Evolutionary conservation across 2,113 vertebrate genomes (phyloP).

Genomic region (Alectura lathami): DNA sequence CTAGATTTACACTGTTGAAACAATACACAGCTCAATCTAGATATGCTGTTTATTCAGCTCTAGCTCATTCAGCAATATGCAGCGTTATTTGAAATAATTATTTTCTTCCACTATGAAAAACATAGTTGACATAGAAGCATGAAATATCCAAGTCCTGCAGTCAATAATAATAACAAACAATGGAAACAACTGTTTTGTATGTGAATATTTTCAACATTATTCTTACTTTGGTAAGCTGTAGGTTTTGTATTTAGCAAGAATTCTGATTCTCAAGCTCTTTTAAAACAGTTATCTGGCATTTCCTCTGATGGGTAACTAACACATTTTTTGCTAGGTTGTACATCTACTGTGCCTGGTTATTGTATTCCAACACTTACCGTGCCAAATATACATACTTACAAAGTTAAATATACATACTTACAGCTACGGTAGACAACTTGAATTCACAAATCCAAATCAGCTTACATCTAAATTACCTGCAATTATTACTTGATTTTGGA

Average conservation of each 20-base stretch:
- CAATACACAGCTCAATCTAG: not conserved
- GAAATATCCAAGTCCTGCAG: not conserved
- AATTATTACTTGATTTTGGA: not conserved
- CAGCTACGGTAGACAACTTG: not conserved
- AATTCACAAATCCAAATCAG: not conserved
- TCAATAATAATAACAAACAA: not conserved
- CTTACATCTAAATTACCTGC: not conserved
- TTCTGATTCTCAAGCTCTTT: not conserved
- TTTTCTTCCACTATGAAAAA: not conserved
- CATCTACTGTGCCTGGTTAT: not conserved
- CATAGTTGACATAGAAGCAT: not conserved
- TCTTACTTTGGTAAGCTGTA: not conserved
- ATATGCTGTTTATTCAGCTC: not conserved
- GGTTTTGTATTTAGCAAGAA: not conserved
- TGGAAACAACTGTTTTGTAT: not conserved
- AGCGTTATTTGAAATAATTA: slow-evolving; percentile 14
- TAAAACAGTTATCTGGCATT: not conserved
- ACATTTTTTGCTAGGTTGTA: not conserved
- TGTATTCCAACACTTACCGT: not conserved
- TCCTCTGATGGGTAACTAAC: not conserved
- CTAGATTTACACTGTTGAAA: not conserved
- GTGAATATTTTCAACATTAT: not conserved
- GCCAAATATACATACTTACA: too few relatives aligned
- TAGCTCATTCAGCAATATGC: not conserved
- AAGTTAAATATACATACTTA: not conserved